Base-by-base conservation (phyloP, 2,888 invertebrate genomes). In the Caenorhabditis imperialis region DNA sequence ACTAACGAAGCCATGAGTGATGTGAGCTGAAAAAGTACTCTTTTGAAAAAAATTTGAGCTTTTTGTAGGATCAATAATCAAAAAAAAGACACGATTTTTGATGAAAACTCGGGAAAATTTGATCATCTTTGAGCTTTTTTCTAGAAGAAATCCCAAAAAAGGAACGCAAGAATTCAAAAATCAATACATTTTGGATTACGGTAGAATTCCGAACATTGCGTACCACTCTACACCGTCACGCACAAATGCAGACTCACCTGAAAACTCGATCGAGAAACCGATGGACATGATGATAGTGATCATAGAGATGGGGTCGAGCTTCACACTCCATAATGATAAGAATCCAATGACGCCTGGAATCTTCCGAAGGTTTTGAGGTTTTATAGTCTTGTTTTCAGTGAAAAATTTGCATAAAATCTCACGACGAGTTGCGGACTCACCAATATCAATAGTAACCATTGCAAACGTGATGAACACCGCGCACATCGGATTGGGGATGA, bases 21-120 rank as follows among this genome's bases (percentile, higher is more conserved):
- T 95, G 88, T 96, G 96, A 1, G 95, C 95, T 94, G 88, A 95
- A 96, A n/a, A n/a, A n/a, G n/a, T n/a, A n/a, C n/a, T n/a, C n/a
- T n/a, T n/a, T n/a, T n/a, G n/a, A n/a, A n/a, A n/a, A n/a, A n/a
- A n/a, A n/a, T n/a, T n/a, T n/a, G n/a, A n/a, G n/a, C n/a, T n/a
- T n/a, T n/a, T n/a, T n/a, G n/a, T n/a, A n/a, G n/a, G n/a, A n/a
- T n/a, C n/a, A n/a, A n/a, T n/a, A n/a, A n/a, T n/a, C n/a, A n/a
- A n/a, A n/a, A n/a, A n/a, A n/a, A n/a, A n/a, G n/a, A n/a, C n/a
- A n/a, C n/a, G n/a, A n/a, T n/a, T n/a, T n/a, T n/a, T n/a, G n/a
- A n/a, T n/a, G n/a, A n/a, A n/a, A n/a, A n/a, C n/a, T n/a, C n/a
- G n/a, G n/a, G n/a, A n/a, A n/a, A n/a, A n/a, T n/a, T n/a, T n/a